Conservation (phyloP, 2,888 invertebrate genomes). For the Drosophila picticornis region DNA sequence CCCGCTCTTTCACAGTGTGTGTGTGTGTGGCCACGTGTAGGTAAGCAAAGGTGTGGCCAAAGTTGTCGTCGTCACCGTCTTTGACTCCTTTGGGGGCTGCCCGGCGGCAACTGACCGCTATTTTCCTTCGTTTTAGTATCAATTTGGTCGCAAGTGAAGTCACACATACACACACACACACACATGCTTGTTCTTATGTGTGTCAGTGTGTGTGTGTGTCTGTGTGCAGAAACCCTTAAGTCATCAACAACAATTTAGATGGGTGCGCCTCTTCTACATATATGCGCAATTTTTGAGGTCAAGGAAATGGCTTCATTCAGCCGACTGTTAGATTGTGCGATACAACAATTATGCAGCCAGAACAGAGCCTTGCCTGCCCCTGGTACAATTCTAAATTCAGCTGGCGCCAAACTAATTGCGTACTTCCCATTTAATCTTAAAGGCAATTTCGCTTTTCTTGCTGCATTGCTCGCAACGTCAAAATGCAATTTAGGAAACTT, state of each 20-base stretch:
- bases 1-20: not conserved
- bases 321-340: constrained; percentile 17
- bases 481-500: constrained; percentile 72
- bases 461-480: constrained; percentile 20
- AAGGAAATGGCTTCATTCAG: constrained; percentile 69
- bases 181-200: constrained; percentile 15
- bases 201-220: constrained; percentile 34
- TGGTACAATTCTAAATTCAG: not conserved
- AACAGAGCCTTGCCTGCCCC: not conserved
- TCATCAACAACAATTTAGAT: constrained; percentile 62
- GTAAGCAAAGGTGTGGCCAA: constrained; percentile 79
- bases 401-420: constrained; percentile 63
- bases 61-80: constrained; percentile 61
- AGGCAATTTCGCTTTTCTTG: constrained; percentile 68
- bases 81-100: constrained; percentile 68
- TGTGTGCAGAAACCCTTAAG: constrained; percentile 62
- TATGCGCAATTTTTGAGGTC: constrained; percentile 67
- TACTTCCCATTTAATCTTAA: constrained; percentile 74
- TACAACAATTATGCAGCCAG: constrained; percentile 40
- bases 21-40: constrained; percentile 49
- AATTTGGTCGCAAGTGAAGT: constrained; percentile 75
- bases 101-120: constrained; percentile 35
- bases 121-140: constrained; percentile 66
- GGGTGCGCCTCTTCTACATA: constrained; percentile 50
- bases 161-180: constrained; percentile 20